Percentiles rank a stretch among this genome's conserved stretches.
These are phyloP conservation scores for Capra hircus DNA, from an alignment of 2,113 vertebrate species.

Conservation along the genomic window DNA sequence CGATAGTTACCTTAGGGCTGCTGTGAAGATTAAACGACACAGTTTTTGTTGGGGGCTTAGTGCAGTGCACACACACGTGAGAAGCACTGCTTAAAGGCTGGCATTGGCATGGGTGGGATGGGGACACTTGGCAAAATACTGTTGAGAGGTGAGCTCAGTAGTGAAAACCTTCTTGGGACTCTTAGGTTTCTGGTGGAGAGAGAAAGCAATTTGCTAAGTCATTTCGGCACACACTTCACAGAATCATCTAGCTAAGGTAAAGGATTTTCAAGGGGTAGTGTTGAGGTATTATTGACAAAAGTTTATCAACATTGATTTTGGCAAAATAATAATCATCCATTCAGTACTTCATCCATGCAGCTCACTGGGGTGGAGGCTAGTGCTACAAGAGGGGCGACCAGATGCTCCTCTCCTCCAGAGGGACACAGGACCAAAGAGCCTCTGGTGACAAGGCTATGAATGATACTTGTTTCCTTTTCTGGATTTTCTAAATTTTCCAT, in stretches of 20 bases:
- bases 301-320: not conserved
- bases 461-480: not conserved
- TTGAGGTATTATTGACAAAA: not conserved
- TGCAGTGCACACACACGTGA: rapidly evolving
- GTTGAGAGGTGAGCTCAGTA: not conserved
- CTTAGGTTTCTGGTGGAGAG: not conserved
- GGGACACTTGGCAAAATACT: not conserved
- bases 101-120: rapidly evolving
- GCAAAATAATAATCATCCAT: not conserved
- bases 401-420: not conserved
- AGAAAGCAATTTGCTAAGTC: not conserved
- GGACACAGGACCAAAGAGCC: not conserved
- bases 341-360: not conserved
- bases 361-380: not conserved
- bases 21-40: not conserved
- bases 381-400: not conserved
- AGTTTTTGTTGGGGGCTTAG: not conserved
- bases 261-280: not conserved
- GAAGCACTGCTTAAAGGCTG: not conserved
- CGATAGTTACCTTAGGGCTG: not conserved
- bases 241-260: not conserved
- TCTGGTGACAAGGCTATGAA: not conserved
- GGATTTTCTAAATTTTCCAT: not conserved
- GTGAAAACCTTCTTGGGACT: not conserved
- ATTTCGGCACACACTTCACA: not conserved